A percentile compares a stretch with the other conserved stretches of the same genome.
phyloP scores from a whole-genome alignment of 2,888 invertebrate species.

The Heliconius aoede region DNA sequence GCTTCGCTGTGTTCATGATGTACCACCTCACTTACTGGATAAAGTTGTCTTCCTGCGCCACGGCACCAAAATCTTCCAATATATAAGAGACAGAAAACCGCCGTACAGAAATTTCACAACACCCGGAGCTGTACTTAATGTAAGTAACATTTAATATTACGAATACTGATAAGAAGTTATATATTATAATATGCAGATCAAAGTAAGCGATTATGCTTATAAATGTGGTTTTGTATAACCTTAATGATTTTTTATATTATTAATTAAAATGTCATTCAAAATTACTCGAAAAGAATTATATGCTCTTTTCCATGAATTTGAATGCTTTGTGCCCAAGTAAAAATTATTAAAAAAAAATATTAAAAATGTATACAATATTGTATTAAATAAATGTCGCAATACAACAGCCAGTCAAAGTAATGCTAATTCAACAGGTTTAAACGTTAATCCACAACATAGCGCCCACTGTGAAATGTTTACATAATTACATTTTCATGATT shows the following conservation, averaged over 20 bases:
- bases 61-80: conserved; percentile 91
- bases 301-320: too few species aligned
- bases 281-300: not conserved
- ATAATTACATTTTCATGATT: conserved; percentile 18
- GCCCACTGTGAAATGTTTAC: not conserved
- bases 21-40: conserved; percentile 88
- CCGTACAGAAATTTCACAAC: conserved; percentile 87
- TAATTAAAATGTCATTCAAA: not conserved
- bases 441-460: not conserved
- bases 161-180: not conserved
- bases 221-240: too few species aligned
- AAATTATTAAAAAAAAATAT: too few species aligned
- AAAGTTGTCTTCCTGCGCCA: conserved; percentile 90
- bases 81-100: conserved; percentile 89
- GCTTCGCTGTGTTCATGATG: conserved; percentile 90
- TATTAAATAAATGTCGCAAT: conserved; percentile 11
- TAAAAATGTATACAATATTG: not conserved
- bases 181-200: too few species aligned
- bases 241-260: not conserved
- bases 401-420: not conserved
- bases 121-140: conserved; percentile 89
- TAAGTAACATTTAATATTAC: conserved; percentile 75
- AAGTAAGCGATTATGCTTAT: too few species aligned
- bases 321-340: too few species aligned
- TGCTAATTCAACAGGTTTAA: conserved; percentile 16